Evolutionary conservation across 2,797 vertebrate genomes (phyloP).

Genomic region (Momotus momota): DNA sequence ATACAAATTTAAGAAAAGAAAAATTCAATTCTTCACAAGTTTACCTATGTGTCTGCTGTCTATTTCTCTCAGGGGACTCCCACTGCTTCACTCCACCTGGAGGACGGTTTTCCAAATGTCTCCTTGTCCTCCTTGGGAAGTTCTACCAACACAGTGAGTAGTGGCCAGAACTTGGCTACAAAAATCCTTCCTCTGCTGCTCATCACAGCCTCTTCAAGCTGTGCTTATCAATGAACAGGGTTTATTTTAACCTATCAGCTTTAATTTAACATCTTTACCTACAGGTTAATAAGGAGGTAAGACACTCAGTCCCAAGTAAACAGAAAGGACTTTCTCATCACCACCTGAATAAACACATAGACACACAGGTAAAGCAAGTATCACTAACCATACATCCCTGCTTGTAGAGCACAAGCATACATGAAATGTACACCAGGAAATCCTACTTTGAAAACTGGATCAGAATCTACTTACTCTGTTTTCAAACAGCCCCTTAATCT

Average conservation of each 20-base stretch:
- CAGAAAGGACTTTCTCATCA: background rate
- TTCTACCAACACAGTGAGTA: background rate
- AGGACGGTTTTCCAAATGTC: rapidly evolving
- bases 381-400: background rate
- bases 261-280: background rate
- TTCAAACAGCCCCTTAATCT: background rate
- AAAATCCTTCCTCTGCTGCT: background rate
- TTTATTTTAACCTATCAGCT: rapidly evolving
- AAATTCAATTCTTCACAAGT: background rate
- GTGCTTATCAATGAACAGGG: background rate
- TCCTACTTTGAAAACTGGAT: background rate
- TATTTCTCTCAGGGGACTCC: background rate
- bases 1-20: background rate
- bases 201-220: background rate
- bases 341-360: background rate
- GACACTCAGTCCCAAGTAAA: background rate
- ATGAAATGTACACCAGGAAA: background rate
- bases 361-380: background rate
- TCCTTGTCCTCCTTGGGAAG: background rate
- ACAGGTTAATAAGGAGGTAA: background rate
- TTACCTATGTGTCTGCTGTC: background rate
- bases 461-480: background rate
- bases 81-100: rapidly evolving
- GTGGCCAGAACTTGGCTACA: background rate
- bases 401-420: background rate